These are phyloP conservation scores for Schizaphis graminum DNA, from an alignment of 2,888 invertebrate genomes.

Conservation along the genomic window DNA sequence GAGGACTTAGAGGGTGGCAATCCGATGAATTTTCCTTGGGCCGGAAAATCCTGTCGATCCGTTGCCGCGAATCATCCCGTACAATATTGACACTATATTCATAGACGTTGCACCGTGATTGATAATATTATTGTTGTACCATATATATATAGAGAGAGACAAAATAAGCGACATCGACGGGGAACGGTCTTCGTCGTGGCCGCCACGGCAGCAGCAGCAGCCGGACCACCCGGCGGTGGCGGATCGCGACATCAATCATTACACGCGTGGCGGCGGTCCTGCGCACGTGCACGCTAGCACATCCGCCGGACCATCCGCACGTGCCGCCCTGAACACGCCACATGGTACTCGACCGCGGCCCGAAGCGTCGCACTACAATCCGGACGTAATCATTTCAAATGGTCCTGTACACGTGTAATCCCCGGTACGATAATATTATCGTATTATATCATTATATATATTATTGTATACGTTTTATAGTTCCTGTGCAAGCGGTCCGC, in stretches of 20 bases:
- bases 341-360: conserved; percentile 37
- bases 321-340: conserved; percentile 26
- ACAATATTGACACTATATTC: not conserved
- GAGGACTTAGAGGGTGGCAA: not conserved
- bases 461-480: not conserved
- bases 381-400: conserved; percentile 48
- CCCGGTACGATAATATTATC: conserved; percentile 11
- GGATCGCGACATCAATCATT: conserved; percentile 53
- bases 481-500: not conserved
- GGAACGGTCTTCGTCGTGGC: no score
- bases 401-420: conserved; percentile 17
- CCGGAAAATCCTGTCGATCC: not conserved
- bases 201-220: not conserved
- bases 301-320: conserved; percentile 20
- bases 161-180: not conserved
- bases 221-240: not conserved
- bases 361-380: not conserved
- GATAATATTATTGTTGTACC: not conserved
- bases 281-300: conserved; percentile 9
- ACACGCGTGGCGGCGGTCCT: conserved; percentile 34
- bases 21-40: not conserved
- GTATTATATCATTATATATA: not conserved
- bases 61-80: not conserved
- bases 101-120: not conserved
- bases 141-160: not conserved